Conservation (phyloP, 1,140 invertebrate genomes). For the Frieseomelitta varia region DNA sequence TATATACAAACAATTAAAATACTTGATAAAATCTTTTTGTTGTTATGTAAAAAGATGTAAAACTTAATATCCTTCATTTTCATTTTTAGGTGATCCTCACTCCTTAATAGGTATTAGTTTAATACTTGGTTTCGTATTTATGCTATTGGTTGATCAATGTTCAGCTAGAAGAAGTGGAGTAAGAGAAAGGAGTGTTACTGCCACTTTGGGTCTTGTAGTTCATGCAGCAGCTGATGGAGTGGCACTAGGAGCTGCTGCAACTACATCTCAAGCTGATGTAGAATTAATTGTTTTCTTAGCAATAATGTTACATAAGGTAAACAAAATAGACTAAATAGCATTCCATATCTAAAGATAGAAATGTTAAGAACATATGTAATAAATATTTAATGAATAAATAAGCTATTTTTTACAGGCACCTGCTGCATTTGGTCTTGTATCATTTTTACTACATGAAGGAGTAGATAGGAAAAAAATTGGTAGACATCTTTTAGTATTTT, state of each 20-base stretch:
- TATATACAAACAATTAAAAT: neutral
- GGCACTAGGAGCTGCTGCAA: conserved; percentile 97
- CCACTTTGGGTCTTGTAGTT: conserved; percentile 97
- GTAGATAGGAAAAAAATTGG: conserved; percentile 94
- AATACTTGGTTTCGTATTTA: conserved; percentile 97
- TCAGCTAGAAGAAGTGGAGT: conserved; percentile 86
- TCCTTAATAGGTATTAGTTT: conserved; percentile 88
- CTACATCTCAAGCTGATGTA: conserved; percentile 96
- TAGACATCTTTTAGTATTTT: conserved; percentile 96
- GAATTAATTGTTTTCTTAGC: conserved; percentile 99
- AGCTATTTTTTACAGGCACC: conserved; percentile 87
- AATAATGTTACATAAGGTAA: conserved; percentile 98
- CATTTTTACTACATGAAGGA: conserved; percentile 97
- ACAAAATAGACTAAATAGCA: neutral
- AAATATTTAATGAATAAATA: conserved; percentile 26
- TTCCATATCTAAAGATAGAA: neutral
- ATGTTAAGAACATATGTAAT: neutral
- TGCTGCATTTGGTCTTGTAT: conserved; percentile 98
- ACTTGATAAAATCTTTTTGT: neutral
- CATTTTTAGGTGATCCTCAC: conserved; percentile 83
- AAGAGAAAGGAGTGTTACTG: conserved; percentile 91
- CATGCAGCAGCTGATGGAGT: conserved; percentile 99
- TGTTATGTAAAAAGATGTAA: neutral
- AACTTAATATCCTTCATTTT: conserved; percentile 16
- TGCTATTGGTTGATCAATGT: conserved; percentile 97